Conservation (phyloP, 2,113 vertebrate species). For the Eurypyga helias region DNA sequence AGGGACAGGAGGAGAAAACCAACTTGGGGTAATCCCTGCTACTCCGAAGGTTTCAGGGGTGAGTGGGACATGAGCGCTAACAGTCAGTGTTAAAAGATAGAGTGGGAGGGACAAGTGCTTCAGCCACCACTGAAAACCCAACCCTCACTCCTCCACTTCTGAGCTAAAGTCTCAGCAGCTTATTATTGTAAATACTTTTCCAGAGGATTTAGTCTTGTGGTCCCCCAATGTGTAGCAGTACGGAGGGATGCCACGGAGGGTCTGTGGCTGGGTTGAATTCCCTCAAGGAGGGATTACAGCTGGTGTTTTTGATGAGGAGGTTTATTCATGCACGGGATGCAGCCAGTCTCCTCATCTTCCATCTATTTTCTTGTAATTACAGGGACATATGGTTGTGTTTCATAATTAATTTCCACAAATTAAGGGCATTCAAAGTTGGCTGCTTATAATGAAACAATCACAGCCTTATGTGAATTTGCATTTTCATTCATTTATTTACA, state of each 20-base stretch:
- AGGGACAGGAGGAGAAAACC: neutral
- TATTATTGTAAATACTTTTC: neutral
- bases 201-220: neutral
- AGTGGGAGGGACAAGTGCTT: neutral
- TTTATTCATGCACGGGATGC: neutral
- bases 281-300: neutral
- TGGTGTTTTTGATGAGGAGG: neutral
- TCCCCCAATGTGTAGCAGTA: neutral
- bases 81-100: neutral
- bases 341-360: neutral
- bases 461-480: neutral
- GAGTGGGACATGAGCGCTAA: neutral
- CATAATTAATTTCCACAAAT: slow-evolving; percentile 65
- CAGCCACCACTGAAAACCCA: neutral
- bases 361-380: slow-evolving; percentile 58
- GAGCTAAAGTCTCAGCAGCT: neutral
- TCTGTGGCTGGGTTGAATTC: neutral
- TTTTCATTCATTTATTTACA: slow-evolving; percentile 32
- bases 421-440: neutral
- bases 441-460: slow-evolving; percentile 9
- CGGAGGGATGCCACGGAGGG: neutral
- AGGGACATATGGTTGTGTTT: slow-evolving; percentile 60
- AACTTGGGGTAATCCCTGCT: neutral
- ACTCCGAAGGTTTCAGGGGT: neutral
- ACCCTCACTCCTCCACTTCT: neutral